Conservation (phyloP, 2,113 vertebrate genomes). For the Martes martes region DNA sequence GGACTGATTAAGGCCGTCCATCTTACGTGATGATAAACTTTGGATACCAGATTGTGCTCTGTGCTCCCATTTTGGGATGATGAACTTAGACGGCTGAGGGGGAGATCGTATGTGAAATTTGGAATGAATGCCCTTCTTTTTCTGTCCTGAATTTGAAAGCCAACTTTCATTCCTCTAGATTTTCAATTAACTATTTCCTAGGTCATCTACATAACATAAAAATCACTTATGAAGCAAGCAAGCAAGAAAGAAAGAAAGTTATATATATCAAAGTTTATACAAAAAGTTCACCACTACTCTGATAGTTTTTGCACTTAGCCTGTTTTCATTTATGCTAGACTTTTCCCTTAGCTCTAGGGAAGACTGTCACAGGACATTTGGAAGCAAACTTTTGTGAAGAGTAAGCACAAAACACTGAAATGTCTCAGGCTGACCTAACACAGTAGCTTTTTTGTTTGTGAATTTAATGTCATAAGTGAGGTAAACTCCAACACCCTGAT, state of each 20-base stretch:
- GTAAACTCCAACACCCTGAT: not conserved
- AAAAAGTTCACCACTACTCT: not conserved
- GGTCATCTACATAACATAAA: not conserved
- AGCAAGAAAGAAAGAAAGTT: not conserved
- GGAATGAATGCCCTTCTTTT: slow-evolving; percentile 56
- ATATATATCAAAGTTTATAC: not conserved
- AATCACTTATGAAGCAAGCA: not conserved
- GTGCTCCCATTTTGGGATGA: slow-evolving; percentile 48
- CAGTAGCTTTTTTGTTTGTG: not conserved
- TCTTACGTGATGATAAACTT: slow-evolving; percentile 66
- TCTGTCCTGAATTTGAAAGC: not conserved
- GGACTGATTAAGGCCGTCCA: slow-evolving; percentile 78
- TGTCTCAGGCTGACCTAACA: not conserved
- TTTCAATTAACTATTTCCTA: not conserved
- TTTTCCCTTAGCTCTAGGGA: not conserved
- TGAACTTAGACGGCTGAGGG: slow-evolving; percentile 47
- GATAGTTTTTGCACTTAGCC: not conserved
- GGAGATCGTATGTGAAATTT: slow-evolving; percentile 53
- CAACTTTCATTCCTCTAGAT: not conserved
- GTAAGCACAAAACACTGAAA: not conserved
- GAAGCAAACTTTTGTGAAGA: not conserved
- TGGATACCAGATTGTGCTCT: slow-evolving; percentile 63
- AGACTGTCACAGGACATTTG: not conserved
- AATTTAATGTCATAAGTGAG: not conserved
- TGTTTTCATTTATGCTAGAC: not conserved